phyloP scores from a whole-genome alignment of 2,888 invertebrate species.

The Caenorhabditis plicata region DNA sequence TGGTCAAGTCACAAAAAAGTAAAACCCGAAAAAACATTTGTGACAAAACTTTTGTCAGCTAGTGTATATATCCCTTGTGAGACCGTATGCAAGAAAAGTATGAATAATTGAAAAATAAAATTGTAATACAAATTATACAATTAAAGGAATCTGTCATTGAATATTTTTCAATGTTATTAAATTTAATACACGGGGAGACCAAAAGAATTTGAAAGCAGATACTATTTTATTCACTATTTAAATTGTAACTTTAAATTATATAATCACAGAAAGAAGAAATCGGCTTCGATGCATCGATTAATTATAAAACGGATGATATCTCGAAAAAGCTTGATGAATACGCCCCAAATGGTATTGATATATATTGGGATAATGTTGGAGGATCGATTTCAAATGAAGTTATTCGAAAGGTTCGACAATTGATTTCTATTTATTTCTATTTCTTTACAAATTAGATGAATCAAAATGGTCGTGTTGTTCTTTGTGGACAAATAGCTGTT shows the following conservation, averaged over 20 bases:
- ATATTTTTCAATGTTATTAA: too few species aligned
- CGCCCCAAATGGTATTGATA: slow-evolving; percentile 66
- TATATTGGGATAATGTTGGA: slow-evolving; percentile 69
- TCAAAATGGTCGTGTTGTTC: slow-evolving; percentile 63
- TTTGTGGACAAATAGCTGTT: slow-evolving; percentile 68
- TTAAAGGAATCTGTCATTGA: too few species aligned
- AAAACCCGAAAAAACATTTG: too few species aligned
- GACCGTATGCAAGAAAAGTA: too few species aligned
- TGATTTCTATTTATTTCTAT: background rate
- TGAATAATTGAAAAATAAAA: too few species aligned
- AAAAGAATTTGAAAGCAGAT: too few species aligned
- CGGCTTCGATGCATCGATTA: slow-evolving; percentile 66
- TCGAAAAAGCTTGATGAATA: slow-evolving; percentile 48
- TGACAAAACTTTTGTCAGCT: too few species aligned
- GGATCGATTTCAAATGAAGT: slow-evolving; percentile 66
- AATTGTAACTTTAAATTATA: background rate
- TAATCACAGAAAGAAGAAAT: slow-evolving; percentile 46
- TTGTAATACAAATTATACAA: too few species aligned
- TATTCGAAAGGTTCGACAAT: slow-evolving; percentile 62
- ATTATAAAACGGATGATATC: slow-evolving; percentile 63
- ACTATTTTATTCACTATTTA: slow-evolving; percentile 3
- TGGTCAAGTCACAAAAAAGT: too few species aligned
- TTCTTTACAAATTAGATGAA: slow-evolving; percentile 63
- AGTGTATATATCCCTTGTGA: too few species aligned
- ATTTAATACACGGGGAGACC: too few species aligned